Percentiles rank a stretch among this genome's conserved stretches.
phyloP scores from a whole-genome alignment of 2,113 vertebrate species.

The Cacatua alba region DNA sequence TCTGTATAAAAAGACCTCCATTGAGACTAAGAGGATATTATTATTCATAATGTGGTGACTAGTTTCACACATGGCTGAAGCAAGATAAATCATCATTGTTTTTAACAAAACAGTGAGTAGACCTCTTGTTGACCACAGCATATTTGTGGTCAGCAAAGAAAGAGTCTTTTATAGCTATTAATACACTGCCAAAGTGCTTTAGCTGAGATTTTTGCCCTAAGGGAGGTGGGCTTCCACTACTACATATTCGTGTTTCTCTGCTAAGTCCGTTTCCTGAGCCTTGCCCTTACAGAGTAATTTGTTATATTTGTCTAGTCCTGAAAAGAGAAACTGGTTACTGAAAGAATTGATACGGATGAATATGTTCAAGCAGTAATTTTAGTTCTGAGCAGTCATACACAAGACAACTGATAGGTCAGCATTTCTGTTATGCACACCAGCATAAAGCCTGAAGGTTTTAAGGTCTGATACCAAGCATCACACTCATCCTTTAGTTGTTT shows the following conservation, averaged over 20 bases:
- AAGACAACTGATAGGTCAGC: background rate
- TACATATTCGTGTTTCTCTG: background rate
- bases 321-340: background rate
- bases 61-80: slow-evolving; percentile 61
- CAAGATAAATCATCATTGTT: slow-evolving; percentile 64
- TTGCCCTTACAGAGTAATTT: background rate
- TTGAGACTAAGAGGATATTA: slow-evolving; percentile 63
- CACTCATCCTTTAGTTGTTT: background rate
- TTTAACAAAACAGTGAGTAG: slow-evolving; percentile 61
- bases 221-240: slow-evolving; percentile 26
- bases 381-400: background rate
- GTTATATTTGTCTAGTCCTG: background rate
- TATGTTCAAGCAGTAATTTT: background rate
- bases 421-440: background rate
- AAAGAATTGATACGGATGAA: background rate
- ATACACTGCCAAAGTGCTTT: slow-evolving; percentile 48
- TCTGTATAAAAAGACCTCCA: slow-evolving; percentile 41
- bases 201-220: slow-evolving; percentile 38
- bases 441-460: background rate
- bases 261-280: background rate
- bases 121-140: slow-evolving; percentile 63
- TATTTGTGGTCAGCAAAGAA: slow-evolving; percentile 63
- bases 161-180: slow-evolving; percentile 66
- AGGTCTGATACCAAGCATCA: background rate
- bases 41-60: slow-evolving; percentile 63